These are phyloP conservation scores for Drosophila paranaensis DNA, from an alignment of 2,888 invertebrate species.

Conservation along the genomic window DNA sequence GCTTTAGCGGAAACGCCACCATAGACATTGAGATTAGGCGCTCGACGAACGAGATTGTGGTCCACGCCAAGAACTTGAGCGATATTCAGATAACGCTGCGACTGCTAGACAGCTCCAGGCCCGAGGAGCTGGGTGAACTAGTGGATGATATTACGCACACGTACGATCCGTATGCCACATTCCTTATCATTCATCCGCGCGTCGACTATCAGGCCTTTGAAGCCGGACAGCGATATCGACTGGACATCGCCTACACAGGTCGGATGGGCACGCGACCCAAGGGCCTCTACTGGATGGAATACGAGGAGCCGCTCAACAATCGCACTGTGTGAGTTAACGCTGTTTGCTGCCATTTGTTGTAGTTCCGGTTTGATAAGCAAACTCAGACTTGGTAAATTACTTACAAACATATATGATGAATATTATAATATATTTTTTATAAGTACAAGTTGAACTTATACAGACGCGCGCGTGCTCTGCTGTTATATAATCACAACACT, in stretches of 20 bases:
- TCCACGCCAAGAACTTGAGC: slow-evolving; percentile 79
- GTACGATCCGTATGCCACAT: slow-evolving; percentile 59
- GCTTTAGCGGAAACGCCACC: slow-evolving; percentile 79
- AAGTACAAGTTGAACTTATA: neutral
- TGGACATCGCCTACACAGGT: slow-evolving; percentile 86
- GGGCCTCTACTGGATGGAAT: slow-evolving; percentile 88
- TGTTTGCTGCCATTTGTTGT: slow-evolving; percentile 31
- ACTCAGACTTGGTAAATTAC: slow-evolving; percentile 19
- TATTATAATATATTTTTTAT: neutral
- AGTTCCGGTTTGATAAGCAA: slow-evolving; percentile 29
- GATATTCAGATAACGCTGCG: slow-evolving; percentile 70
- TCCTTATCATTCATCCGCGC: slow-evolving; percentile 75
- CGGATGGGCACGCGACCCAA: slow-evolving; percentile 87
- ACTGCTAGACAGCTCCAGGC: slow-evolving; percentile 52
- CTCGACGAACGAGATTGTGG: slow-evolving; percentile 80
- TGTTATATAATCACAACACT: slow-evolving; percentile 37
- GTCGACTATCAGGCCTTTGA: slow-evolving; percentile 77
- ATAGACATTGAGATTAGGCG: slow-evolving; percentile 76
- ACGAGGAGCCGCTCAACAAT: slow-evolving; percentile 80
- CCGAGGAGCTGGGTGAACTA: slow-evolving; percentile 37
- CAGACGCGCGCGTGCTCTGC: slow-evolving; percentile 30
- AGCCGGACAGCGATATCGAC: slow-evolving; percentile 72
- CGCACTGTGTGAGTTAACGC: slow-evolving; percentile 81
- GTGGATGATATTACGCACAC: slow-evolving; percentile 72
- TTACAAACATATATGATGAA: slow-evolving; percentile 1